Percentiles rank a stretch among this genome's conserved stretches.
Conservation (phyloP, 2,113 vertebrate genomes). For the Bombycilla garrulus region DNA sequence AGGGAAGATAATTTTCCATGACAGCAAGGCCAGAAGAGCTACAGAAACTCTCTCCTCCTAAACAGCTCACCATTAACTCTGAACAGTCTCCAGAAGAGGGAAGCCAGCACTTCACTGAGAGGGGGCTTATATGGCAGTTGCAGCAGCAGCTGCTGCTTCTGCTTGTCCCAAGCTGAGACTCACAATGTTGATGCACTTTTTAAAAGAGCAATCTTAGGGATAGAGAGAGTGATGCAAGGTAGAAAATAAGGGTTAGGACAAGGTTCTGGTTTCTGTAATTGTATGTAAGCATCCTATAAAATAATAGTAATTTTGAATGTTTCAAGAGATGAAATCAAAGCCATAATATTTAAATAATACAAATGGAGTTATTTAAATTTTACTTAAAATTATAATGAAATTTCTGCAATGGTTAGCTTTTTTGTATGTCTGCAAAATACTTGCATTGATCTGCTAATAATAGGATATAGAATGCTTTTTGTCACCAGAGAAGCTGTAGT, state of each 20-base stretch:
- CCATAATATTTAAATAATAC: not conserved
- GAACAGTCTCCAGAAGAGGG: not conserved
- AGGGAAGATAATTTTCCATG: not conserved
- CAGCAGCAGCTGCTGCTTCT: not conserved
- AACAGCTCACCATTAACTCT: not conserved
- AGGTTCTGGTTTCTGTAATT: not conserved
- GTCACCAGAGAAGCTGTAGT: not conserved
- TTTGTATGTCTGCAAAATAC: not conserved
- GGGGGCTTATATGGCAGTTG: not conserved
- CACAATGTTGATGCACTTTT: accelerated
- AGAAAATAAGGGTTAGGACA: not conserved
- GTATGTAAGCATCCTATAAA: not conserved
- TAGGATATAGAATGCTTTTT: not conserved
- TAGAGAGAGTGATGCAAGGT: not conserved
- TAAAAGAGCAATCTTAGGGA: not conserved
- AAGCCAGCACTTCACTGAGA: not conserved
- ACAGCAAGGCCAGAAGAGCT: not conserved
- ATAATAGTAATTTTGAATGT: not conserved
- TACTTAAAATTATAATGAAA: not conserved
- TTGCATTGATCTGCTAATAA: constrained; percentile 10
- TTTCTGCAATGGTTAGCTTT: not conserved
- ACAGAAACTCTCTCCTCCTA: not conserved
- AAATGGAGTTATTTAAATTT: not conserved
- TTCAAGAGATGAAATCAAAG: not conserved
- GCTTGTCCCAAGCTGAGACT: not conserved